phyloP scores from a whole-genome alignment of 2,797 vertebrate genomes.

The Acanthis flammea region DNA sequence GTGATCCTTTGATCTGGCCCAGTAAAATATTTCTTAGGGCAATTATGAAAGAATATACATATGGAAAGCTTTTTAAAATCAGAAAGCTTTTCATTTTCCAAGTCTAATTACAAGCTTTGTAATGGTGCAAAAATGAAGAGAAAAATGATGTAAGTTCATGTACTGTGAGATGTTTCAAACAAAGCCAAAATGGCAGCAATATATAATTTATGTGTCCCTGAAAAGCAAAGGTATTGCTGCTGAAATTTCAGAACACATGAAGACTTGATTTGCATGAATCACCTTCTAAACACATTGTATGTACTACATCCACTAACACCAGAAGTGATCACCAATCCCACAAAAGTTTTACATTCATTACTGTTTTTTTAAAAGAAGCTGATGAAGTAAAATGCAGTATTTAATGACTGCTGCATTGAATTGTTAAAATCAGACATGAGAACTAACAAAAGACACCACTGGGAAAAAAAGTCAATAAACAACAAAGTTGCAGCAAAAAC shows the following conservation, averaged over 20 bases:
- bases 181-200: background rate
- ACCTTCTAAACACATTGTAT: background rate
- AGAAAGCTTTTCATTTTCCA: background rate
- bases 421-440: background rate
- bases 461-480: background rate
- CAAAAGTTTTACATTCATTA: background rate
- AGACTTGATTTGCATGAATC: background rate
- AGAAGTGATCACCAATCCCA: background rate
- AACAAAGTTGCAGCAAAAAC: slow-evolving; percentile 47
- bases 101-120: background rate
- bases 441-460: background rate
- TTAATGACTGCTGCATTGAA: background rate
- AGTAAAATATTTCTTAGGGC: background rate
- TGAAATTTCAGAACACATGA: background rate
- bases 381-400: background rate
- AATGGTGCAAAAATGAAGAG: background rate
- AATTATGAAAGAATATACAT: background rate
- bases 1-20: background rate
- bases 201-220: background rate
- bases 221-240: background rate
- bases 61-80: background rate
- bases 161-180: background rate
- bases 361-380: background rate
- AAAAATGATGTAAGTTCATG: fast-evolving
- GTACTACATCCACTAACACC: background rate